Evolutionary conservation across 1,140 invertebrate genomes (phyloP).

Genomic region (Eciton burchellii): DNA sequence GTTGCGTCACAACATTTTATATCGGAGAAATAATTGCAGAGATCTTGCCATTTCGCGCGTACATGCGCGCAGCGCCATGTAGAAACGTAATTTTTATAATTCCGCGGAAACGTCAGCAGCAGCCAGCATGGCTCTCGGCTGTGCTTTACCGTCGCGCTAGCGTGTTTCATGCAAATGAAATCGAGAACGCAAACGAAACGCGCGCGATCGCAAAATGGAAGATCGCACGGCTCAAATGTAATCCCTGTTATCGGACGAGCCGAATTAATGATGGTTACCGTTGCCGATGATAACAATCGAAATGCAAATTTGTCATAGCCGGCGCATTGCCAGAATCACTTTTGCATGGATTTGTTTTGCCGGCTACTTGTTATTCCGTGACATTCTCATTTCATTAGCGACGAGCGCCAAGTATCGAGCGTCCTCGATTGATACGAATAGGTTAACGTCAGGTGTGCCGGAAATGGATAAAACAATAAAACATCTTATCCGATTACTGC

Average conservation of each 20-base stretch:
- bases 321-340: slow-evolving; percentile 25
- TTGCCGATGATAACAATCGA: slow-evolving; percentile 52
- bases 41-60: slow-evolving; percentile 10
- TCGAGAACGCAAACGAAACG: slow-evolving; percentile 51
- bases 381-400: background rate
- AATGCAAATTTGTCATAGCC: slow-evolving; percentile 48
- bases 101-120: slow-evolving; percentile 23
- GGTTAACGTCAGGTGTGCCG: slow-evolving; percentile 10
- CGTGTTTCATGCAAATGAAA: slow-evolving; percentile 60
- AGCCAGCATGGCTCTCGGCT: slow-evolving; percentile 12
- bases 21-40: background rate
- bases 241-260: slow-evolving; percentile 47
- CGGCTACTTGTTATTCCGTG: slow-evolving; percentile 44
- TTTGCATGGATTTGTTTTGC: slow-evolving; percentile 20
- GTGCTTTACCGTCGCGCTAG: slow-evolving; percentile 22
- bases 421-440: slow-evolving; percentile 26
- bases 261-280: slow-evolving; percentile 56
- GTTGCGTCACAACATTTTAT: slow-evolving; percentile 4
- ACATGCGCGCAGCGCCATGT: background rate
- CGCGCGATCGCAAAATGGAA: slow-evolving; percentile 47
- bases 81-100: slow-evolving; percentile 50
- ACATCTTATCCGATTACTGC: slow-evolving; percentile 30
- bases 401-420: background rate
- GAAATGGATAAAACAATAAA: slow-evolving; percentile 26
- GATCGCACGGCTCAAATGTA: slow-evolving; percentile 37